Evolutionary conservation across 2,797 vertebrate genomes (phyloP).

Genomic region (Diglossa cyanea): DNA sequence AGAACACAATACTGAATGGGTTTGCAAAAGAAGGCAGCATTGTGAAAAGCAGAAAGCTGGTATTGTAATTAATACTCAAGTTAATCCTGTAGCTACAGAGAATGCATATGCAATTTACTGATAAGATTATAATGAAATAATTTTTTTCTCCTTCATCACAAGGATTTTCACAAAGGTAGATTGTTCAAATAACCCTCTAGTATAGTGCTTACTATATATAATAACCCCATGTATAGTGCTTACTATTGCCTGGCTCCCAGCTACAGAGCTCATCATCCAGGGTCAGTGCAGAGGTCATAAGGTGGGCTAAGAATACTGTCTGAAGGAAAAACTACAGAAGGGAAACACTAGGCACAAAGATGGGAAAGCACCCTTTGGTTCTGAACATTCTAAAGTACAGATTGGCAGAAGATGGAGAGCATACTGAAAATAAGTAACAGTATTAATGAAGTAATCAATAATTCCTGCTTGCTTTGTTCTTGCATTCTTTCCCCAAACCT

Average conservation of each 20-base stretch:
- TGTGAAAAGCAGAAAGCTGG: constrained; percentile 22
- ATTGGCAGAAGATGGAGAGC: neutral
- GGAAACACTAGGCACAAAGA: neutral
- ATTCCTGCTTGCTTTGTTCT: neutral
- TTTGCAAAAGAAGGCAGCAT: neutral
- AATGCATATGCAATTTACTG: neutral
- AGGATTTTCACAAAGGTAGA: neutral
- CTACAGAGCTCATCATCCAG: neutral
- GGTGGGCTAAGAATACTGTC: neutral
- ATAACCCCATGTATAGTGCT: neutral
- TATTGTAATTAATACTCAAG: constrained; percentile 20
- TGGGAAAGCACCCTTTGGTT: neutral
- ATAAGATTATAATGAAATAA: neutral
- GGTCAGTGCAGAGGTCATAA: neutral
- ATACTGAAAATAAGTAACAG: neutral
- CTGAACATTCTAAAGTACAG: neutral
- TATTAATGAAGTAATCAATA: neutral
- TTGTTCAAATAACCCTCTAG: neutral
- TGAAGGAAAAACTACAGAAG: neutral
- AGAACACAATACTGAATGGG: neutral
- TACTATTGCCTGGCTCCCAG: neutral
- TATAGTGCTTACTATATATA: neutral
- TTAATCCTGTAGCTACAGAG: neutral
- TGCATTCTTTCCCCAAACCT: neutral
- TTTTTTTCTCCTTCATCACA: neutral